Evolutionary conservation across 2,113 vertebrate species (phyloP).

Genomic region (Rhynchopsitta pachyrhyncha): DNA sequence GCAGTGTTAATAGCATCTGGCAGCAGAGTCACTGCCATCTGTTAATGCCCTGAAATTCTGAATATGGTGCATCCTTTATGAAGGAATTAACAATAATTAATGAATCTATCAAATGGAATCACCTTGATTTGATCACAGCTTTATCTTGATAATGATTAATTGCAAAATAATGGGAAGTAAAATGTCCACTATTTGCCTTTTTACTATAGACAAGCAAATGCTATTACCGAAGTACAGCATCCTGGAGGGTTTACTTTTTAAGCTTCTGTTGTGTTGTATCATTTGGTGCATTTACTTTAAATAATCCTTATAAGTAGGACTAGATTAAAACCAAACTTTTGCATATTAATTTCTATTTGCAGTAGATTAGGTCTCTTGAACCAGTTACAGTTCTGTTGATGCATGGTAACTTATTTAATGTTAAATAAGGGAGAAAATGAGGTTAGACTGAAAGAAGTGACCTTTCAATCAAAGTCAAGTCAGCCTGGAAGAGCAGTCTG

Average conservation of each 20-base stretch:
- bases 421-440: not conserved
- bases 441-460: not conserved
- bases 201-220: not conserved
- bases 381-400: not conserved
- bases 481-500: not conserved
- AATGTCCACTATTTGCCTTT: not conserved
- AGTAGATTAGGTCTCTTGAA: not conserved
- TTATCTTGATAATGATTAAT: constrained; percentile 23
- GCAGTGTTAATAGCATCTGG: constrained; percentile 14
- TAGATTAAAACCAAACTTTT: not conserved
- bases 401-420: not conserved
- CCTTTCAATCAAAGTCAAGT: not conserved
- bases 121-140: constrained; percentile 36
- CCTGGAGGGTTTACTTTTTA: not conserved
- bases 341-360: not conserved
- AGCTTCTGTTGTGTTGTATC: not conserved
- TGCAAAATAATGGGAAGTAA: not conserved
- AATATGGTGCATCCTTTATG: not conserved
- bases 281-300: not conserved
- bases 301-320: not conserved
- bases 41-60: constrained; percentile 6
- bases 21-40: constrained; percentile 15
- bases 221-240: not conserved
- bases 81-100: constrained; percentile 38
- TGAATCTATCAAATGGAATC: constrained; percentile 20